phyloP scores from a whole-genome alignment of 2,888 invertebrate genomes.

The Ceratothoa steindachneri region DNA sequence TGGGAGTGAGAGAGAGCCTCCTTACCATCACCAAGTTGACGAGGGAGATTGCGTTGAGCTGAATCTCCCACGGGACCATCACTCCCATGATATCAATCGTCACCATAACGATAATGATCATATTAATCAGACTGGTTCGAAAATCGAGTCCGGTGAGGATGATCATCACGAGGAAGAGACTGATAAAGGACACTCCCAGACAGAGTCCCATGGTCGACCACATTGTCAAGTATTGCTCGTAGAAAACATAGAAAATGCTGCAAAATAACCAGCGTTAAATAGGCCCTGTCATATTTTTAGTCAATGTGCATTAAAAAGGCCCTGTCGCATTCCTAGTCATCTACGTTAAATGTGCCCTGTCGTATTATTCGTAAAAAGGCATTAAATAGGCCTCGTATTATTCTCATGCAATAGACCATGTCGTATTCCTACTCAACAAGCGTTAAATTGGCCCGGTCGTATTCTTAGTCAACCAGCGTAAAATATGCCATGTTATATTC shows the following conservation, averaged over 20 bases:
- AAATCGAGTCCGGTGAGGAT: constrained; percentile 83
- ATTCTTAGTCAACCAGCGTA: too few relatives aligned
- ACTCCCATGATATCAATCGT: constrained; percentile 77
- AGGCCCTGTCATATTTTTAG: neutral
- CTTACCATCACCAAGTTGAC: constrained; percentile 60
- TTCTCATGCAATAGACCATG: too few relatives aligned
- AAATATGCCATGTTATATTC: too few relatives aligned
- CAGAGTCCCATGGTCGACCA: constrained; percentile 78
- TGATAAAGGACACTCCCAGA: constrained; percentile 79
- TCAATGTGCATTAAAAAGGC: neutral
- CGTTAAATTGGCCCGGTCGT: too few relatives aligned
- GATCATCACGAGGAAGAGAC: constrained; percentile 89
- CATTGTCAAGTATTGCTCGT: constrained; percentile 89
- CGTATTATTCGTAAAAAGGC: neutral
- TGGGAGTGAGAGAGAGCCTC: too few relatives aligned
- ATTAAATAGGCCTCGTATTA: too few relatives aligned
- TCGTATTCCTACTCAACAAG: too few relatives aligned
- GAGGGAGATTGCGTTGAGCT: constrained; percentile 59
- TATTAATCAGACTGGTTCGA: constrained; percentile 69
- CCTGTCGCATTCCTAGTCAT: too few relatives aligned
- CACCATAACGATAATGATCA: constrained; percentile 71
- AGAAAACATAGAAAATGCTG: constrained; percentile 88
- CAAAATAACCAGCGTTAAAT: too few relatives aligned
- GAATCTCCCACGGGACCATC: constrained; percentile 59
- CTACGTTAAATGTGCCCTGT: too few relatives aligned